Percentiles rank a stretch among this genome's conserved stretches.
These are phyloP conservation scores for Mamestra configurata DNA, from an alignment of 1,140 invertebrate genomes.

Conservation along the genomic window DNA sequence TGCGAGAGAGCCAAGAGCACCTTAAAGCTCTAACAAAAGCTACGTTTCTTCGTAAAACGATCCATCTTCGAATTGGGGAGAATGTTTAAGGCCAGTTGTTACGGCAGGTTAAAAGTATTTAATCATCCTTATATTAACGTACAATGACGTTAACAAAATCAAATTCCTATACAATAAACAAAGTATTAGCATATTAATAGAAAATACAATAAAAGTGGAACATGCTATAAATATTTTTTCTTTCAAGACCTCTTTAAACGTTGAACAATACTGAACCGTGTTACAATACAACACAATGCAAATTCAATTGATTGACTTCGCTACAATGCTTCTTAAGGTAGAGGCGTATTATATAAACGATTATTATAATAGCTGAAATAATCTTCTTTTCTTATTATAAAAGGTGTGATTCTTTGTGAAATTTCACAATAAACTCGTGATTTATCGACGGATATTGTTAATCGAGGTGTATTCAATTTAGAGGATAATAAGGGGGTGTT, in stretches of 20 bases:
- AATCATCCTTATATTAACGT: background rate
- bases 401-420: conserved; percentile 30
- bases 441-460: conserved; percentile 30
- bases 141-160: background rate
- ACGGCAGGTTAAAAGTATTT: background rate
- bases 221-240: conserved; percentile 6
- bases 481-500: background rate
- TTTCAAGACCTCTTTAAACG: conserved; percentile 9
- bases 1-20: too few species aligned
- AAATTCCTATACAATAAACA: background rate
- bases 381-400: background rate
- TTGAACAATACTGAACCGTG: background rate
- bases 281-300: background rate
- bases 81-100: too few species aligned
- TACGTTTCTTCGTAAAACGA: too few species aligned
- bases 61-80: too few species aligned
- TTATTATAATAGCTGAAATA: conserved; percentile 21
- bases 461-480: conserved; percentile 12
- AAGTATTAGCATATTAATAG: conserved; percentile 27
- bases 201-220: background rate
- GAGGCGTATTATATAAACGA: background rate
- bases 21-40: too few species aligned
- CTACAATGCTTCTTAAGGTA: background rate
- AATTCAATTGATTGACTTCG: conserved; percentile 35
- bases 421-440: conserved; percentile 17